Percentiles rank a stretch among this genome's conserved stretches.
phyloP scores from a whole-genome alignment of 2,113 vertebrate genomes.

The Atherinomorus stipes region DNA sequence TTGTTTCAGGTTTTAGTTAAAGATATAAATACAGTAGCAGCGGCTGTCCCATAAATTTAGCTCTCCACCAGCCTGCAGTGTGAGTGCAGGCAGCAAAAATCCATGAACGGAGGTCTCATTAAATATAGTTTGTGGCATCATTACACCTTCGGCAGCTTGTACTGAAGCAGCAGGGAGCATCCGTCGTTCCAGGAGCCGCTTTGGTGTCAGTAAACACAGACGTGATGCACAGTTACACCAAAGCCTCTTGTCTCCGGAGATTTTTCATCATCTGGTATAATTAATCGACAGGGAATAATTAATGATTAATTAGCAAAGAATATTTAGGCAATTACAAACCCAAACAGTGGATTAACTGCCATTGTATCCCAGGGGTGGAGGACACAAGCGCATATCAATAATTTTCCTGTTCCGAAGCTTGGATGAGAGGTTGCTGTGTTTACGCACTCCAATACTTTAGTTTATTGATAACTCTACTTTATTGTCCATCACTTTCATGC shows the following conservation, averaged over 20 bases:
- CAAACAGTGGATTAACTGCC: constrained; percentile 65
- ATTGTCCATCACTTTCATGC: background rate
- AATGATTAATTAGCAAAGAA: constrained; percentile 56
- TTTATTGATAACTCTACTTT: background rate
- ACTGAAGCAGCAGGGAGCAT: constrained; percentile 15
- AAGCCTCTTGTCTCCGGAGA: constrained; percentile 48
- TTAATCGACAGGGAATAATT: constrained; percentile 70
- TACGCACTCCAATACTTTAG: background rate
- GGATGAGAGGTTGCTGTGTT: constrained; percentile 14
- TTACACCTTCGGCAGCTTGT: constrained; percentile 7
- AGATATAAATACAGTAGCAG: constrained; percentile 4
- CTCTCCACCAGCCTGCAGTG: constrained; percentile 25
- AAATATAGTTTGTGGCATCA: constrained; percentile 28
- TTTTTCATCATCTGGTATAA: constrained; percentile 62
- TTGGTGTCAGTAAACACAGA: constrained; percentile 10
- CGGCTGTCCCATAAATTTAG: constrained; percentile 22
- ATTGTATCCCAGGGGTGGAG: constrained; percentile 36
- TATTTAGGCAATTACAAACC: constrained; percentile 59
- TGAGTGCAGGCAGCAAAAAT: constrained; percentile 26
- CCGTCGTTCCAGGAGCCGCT: constrained; percentile 23
- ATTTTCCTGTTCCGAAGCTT: constrained; percentile 45
- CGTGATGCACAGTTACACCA: constrained; percentile 8
- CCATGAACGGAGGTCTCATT: constrained; percentile 26
- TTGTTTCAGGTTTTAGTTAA: background rate
- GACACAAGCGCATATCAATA: constrained; percentile 44